phyloP scores from a whole-genome alignment of 2,113 vertebrate genomes.

The Nymphicus hollandicus region DNA sequence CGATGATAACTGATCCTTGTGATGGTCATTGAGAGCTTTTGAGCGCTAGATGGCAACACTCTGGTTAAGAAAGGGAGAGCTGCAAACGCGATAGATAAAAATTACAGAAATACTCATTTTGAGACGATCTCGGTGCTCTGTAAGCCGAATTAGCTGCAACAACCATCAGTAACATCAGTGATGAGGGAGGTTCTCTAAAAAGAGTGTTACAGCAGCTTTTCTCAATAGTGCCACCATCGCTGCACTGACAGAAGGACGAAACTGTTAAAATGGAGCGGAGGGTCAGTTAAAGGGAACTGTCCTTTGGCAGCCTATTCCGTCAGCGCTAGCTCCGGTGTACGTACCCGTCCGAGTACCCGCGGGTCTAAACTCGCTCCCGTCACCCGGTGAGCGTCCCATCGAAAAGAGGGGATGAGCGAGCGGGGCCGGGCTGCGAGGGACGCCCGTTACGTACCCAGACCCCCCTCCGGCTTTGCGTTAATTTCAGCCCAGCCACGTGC shows the following conservation, averaged over 20 bases:
- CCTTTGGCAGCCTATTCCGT: rapidly evolving
- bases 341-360: rapidly evolving
- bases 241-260: rapidly evolving
- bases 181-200: neutral
- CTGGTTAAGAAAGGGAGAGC: neutral
- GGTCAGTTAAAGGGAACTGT: rapidly evolving
- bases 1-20: neutral
- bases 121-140: too few relatives aligned
- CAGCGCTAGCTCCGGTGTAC: rapidly evolving
- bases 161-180: rapidly evolving
- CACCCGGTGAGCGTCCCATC: neutral
- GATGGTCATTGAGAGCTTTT: neutral
- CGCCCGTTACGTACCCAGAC: rapidly evolving
- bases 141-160: too few relatives aligned
- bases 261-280: rapidly evolving
- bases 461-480: neutral
- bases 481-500: neutral
- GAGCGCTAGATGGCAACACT: neutral
- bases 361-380: rapidly evolving
- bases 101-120: rapidly evolving
- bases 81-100: neutral
- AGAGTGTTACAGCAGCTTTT: too few relatives aligned
- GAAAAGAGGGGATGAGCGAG: rapidly evolving
- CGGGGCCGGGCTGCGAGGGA: rapidly evolving
- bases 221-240: rapidly evolving